Evolutionary conservation across 2,797 vertebrate species (phyloP), one percentile per base, ranked within the genome.

Genomic region (Petrocephalus schoutedeni): DNA sequence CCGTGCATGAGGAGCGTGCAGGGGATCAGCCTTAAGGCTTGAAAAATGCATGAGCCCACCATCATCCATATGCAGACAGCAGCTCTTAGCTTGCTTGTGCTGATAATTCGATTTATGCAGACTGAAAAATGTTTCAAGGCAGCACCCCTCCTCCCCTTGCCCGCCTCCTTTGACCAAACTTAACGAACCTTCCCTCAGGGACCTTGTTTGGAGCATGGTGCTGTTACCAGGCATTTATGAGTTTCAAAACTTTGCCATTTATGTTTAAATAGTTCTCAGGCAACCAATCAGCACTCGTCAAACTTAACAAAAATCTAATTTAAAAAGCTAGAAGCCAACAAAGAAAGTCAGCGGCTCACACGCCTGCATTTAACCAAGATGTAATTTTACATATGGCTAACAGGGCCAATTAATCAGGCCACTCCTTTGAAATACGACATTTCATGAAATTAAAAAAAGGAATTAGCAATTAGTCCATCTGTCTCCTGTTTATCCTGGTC

Each of bases 11-110:
- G 54, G 54, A 28, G 19, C 12, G 16, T 58, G 56, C 54, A 86
- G 23, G 32, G 7, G 56, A 86, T 57, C 56, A 58, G 32, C 85
- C 56, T 59, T 58, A 45, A 41, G 54, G 85, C 28, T 59, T 86
- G 54, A 86, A 86, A 86, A 56, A 86, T 86, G 54, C 56, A 86
- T 86, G 56, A 86, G 54, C 14, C 85, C 16, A 32, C 32, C 53
- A 54, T 23, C 85, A 58, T 57, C 83, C 49, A 56, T 85, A 85
- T 58, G 41, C 28, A 59, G 85, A 28, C 14, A n/a, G 21, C 10
- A 0, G 10, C 53, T 56, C 16, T n/a, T 36, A 53, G 28, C 32
- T 58, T 59, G 32, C 53, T 59, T 86, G 54, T 86, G 53, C 54
- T 19, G 28, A 58, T 86, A 86, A 59, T 59, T 86, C 32, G 36